These are phyloP conservation scores for Plodia interpunctella DNA, from an alignment of 1,140 invertebrate species.

Conservation along the genomic window DNA sequence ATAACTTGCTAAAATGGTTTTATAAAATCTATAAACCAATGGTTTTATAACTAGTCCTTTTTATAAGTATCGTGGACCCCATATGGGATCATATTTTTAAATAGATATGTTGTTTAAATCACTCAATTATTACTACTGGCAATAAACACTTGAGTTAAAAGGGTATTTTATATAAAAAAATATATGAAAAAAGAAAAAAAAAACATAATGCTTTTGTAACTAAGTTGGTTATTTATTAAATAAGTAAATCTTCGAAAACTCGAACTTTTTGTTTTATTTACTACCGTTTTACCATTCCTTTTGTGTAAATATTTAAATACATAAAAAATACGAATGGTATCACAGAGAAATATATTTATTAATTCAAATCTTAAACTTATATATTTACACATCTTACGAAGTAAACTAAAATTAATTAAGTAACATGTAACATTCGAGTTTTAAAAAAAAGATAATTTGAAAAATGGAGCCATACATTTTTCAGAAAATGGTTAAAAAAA, in stretches of 20 bases:
- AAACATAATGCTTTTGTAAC: slow-evolving; percentile 66
- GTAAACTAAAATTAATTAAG: no score
- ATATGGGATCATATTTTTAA: slow-evolving; percentile 23
- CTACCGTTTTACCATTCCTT: background rate
- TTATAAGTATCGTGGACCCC: slow-evolving; percentile 34
- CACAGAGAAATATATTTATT: no score
- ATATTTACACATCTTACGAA: no score
- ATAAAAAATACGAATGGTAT: no score
- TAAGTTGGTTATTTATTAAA: slow-evolving; percentile 69
- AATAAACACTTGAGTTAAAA: slow-evolving; percentile 30
- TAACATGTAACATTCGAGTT: no score
- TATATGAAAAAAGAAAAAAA: slow-evolving; percentile 36
- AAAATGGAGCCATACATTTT: no score
- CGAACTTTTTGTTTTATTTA: slow-evolving; percentile 37
- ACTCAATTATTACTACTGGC: slow-evolving; percentile 23
- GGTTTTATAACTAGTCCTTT: slow-evolving; percentile 49
- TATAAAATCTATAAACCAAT: slow-evolving; percentile 3
- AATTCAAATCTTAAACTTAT: no score
- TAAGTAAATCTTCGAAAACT: slow-evolving; percentile 63
- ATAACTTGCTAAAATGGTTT: background rate
- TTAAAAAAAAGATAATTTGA: no score
- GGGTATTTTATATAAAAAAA: slow-evolving; percentile 53
- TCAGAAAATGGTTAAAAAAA: no score
- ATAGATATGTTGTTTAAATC: slow-evolving; percentile 29
- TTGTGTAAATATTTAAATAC: no score